These are phyloP conservation scores for Taeniopygia guttata DNA, from an alignment of 2,797 vertebrate species.

Conservation along the genomic window DNA sequence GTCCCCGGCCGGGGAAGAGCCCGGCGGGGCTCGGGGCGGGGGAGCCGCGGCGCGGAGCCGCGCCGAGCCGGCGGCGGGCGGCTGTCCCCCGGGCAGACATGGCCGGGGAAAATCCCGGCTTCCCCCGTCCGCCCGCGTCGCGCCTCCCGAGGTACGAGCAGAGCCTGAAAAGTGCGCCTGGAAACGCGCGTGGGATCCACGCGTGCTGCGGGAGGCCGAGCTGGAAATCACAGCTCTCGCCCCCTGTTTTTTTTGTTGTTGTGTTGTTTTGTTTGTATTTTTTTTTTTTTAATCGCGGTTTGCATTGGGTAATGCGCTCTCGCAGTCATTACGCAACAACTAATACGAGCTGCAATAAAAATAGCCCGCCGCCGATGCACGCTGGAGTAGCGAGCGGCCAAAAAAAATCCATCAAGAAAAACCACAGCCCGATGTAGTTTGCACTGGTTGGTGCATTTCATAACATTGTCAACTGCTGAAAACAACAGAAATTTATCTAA, in stretches of 20 bases:
- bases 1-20: neutral
- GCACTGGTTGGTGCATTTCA: neutral
- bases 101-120: constrained; percentile 1
- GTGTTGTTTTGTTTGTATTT: neutral
- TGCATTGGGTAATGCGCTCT: constrained; percentile 29
- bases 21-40: neutral
- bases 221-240: neutral
- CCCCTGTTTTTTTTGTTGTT: neutral
- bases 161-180: neutral
- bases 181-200: neutral
- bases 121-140: neutral
- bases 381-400: neutral
- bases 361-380: neutral
- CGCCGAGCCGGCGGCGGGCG: neutral
- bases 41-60: neutral
- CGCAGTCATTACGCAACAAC: constrained; percentile 44
- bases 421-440: neutral
- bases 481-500: neutral
- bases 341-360: constrained; percentile 35
- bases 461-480: neutral
- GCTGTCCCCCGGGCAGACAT: neutral
- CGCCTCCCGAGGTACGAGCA: neutral
- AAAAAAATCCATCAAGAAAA: neutral
- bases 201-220: neutral
- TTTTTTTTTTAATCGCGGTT: neutral